Conservation (phyloP, 1,140 invertebrate genomes). For the Bombus turneri region DNA sequence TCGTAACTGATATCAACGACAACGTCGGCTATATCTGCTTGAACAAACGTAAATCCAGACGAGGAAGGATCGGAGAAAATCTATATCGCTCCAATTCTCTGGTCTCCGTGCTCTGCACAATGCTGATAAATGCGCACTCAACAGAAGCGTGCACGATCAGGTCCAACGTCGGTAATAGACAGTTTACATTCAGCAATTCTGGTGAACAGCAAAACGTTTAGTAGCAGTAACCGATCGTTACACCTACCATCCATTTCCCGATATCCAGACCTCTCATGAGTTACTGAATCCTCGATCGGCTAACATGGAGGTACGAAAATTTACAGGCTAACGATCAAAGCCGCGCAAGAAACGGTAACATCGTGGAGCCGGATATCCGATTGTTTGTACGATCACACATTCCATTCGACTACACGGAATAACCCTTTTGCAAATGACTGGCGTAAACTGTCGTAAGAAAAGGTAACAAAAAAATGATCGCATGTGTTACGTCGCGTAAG, state of each 20-base stretch:
- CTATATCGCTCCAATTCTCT: slow-evolving; percentile 12
- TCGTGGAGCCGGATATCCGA: slow-evolving; percentile 8
- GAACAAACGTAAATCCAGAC: not conserved
- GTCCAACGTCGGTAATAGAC: slow-evolving; percentile 56
- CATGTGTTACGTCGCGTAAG: no score
- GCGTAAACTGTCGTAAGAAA: not conserved
- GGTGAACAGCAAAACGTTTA: slow-evolving; percentile 61
- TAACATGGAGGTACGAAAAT: slow-evolving; percentile 29
- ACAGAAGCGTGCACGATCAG: slow-evolving; percentile 48
- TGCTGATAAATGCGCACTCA: slow-evolving; percentile 53
- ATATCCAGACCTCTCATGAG: slow-evolving; percentile 54
- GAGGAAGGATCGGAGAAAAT: slow-evolving; percentile 16
- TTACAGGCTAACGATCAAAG: slow-evolving; percentile 47
- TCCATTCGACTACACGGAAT: not conserved
- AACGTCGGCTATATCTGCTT: slow-evolving; percentile 14
- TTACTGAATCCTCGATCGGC: slow-evolving; percentile 55
- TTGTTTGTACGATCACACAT: not conserved
- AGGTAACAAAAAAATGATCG: not conserved
- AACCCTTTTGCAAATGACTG: not conserved
- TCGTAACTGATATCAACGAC: not conserved
- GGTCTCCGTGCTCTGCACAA: slow-evolving; percentile 38
- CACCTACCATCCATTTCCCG: slow-evolving; percentile 51
- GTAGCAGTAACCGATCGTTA: slow-evolving; percentile 62
- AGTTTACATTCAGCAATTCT: slow-evolving; percentile 66
- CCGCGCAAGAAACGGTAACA: slow-evolving; percentile 16